phyloP scores from a whole-genome alignment of 2,797 vertebrate species.

The Sebastes steindachneri region DNA sequence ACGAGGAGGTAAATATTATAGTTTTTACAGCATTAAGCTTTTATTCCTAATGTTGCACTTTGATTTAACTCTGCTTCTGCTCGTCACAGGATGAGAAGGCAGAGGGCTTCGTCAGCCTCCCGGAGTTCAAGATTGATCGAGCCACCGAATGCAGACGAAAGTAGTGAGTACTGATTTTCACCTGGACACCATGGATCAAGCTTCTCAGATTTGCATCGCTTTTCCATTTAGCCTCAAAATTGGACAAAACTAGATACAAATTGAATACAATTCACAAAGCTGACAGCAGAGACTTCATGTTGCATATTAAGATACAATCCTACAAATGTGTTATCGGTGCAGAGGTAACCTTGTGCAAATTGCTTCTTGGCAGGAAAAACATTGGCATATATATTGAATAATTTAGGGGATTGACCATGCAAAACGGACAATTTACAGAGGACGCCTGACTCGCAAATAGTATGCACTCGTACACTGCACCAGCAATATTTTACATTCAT shows the following conservation, averaged over 20 bases:
- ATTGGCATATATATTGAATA: neutral
- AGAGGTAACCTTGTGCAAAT: constrained; percentile 3
- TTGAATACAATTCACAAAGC: neutral
- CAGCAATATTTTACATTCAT: neutral
- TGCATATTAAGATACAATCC: neutral
- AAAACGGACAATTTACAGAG: neutral
- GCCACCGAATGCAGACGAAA: constrained; percentile 98
- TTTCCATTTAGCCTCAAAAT: neutral
- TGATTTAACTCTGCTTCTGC: constrained; percentile 8
- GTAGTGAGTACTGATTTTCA: constrained; percentile 88
- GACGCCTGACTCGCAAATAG: neutral
- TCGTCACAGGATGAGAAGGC: constrained; percentile 93
- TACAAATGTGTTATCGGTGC: neutral
- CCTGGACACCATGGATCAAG: neutral
- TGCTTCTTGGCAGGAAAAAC: neutral
- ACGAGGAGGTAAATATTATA: constrained; percentile 90
- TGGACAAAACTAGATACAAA: neutral
- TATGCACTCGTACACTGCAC: neutral
- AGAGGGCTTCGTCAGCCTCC: constrained; percentile 97
- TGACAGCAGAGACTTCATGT: neutral
- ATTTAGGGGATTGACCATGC: neutral
- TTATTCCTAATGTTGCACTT: neutral
- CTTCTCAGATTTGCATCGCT: neutral
- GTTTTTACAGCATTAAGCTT: neutral
- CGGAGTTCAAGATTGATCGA: constrained; percentile 98